Percentiles rank a stretch among this genome's conserved stretches.
These are phyloP conservation scores for Phortica magna DNA, from an alignment of 2,888 invertebrate species.

Conservation along the genomic window DNA sequence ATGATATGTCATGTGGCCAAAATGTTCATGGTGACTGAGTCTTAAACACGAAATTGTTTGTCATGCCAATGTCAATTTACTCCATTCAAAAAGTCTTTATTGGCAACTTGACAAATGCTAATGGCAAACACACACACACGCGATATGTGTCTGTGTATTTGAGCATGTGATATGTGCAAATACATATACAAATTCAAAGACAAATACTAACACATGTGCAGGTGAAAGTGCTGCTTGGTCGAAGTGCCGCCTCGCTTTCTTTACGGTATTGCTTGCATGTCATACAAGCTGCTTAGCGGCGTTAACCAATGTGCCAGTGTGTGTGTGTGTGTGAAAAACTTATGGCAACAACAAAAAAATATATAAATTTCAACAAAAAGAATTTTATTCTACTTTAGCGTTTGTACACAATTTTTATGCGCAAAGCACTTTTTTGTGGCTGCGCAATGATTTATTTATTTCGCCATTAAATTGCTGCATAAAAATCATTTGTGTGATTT, in stretches of 20 bases:
- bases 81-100: constrained; percentile 66
- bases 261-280: constrained; percentile 63
- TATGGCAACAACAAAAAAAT: background rate
- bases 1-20: constrained; percentile 59
- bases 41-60: constrained; percentile 57
- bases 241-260: background rate
- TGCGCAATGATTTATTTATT: background rate
- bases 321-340: constrained; percentile 38
- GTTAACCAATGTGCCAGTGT: constrained; percentile 56
- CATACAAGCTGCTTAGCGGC: constrained; percentile 60
- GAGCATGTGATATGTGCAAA: background rate
- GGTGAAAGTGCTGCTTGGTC: constrained; percentile 25
- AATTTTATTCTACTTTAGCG: background rate
- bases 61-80: constrained; percentile 70
- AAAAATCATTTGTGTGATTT: constrained; percentile 8
- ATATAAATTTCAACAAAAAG: background rate
- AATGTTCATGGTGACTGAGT: constrained; percentile 51
- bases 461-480: background rate
- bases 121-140: constrained; percentile 44
- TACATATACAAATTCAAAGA: constrained; percentile 8
- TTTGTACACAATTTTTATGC: background rate
- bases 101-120: constrained; percentile 67
- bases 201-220: background rate
- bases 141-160: background rate
- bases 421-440: background rate